These are phyloP conservation scores for Drosophila melanosoma DNA, from an alignment of 2,888 invertebrate genomes.

Conservation along the genomic window DNA sequence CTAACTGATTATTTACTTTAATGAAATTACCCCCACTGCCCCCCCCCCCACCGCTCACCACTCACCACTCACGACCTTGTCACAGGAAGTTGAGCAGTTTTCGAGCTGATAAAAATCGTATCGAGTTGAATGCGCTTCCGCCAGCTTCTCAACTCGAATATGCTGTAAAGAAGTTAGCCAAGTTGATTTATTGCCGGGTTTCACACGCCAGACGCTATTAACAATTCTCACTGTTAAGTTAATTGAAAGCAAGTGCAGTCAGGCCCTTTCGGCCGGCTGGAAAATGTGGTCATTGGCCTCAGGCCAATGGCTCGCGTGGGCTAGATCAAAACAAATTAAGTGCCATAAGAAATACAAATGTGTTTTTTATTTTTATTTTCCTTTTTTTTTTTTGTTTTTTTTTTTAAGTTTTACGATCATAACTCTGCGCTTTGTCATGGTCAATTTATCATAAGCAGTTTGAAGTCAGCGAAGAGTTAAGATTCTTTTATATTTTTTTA, in stretches of 20 bases:
- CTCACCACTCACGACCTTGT: conserved; percentile 58
- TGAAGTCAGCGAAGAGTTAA: conserved; percentile 40
- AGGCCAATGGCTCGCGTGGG: conserved; percentile 65
- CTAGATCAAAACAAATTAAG: conserved; percentile 76
- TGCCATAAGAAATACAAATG: conserved; percentile 70
- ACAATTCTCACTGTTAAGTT: conserved; percentile 37
- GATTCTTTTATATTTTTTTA: conserved; percentile 18
- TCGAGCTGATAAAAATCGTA: conserved; percentile 73
- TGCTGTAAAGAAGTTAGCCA: background rate
- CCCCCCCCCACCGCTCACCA: conserved; percentile 11
- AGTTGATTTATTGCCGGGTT: conserved; percentile 20
- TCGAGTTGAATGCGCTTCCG: conserved; percentile 58
- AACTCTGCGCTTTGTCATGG: conserved; percentile 55
- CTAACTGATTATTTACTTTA: conserved; percentile 71
- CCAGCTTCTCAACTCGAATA: conserved; percentile 6
- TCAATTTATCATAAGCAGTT: conserved; percentile 73
- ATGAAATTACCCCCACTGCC: conserved; percentile 63
- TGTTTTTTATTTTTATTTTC: conserved; percentile 29
- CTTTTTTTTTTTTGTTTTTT: conserved; percentile 19
- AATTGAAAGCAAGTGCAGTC: conserved; percentile 72
- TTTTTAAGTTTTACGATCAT: conserved; percentile 30
- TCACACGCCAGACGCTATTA: conserved; percentile 48
- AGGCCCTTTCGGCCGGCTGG: conserved; percentile 48
- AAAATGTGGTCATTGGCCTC: conserved; percentile 73
- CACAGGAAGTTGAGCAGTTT: conserved; percentile 73